Evolutionary conservation across 2,888 invertebrate genomes (phyloP).

Genomic region (Eupeodes luniger): DNA sequence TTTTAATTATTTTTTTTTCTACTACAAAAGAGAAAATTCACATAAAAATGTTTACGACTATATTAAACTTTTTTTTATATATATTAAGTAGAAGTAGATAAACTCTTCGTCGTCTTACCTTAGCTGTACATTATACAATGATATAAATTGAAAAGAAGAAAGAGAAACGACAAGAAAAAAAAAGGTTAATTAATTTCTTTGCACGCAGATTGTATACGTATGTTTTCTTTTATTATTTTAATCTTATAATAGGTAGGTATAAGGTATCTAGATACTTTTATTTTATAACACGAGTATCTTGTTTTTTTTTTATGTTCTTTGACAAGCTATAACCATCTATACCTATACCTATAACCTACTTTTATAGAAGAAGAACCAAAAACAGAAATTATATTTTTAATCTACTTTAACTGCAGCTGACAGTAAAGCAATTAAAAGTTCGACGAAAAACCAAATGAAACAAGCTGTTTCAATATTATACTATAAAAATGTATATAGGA

Average conservation of each 20-base stretch:
- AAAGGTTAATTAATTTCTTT: slow-evolving; percentile 36
- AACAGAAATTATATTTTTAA: slow-evolving; percentile 26
- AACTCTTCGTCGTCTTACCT: no score
- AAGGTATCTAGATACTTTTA: background rate
- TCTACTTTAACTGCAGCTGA: slow-evolving; percentile 44
- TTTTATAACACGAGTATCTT: background rate
- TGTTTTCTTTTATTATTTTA: slow-evolving; percentile 3
- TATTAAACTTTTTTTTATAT: slow-evolving; percentile 2
- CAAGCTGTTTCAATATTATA: background rate
- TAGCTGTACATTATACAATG: no score
- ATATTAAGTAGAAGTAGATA: background rate
- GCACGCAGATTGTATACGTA: background rate
- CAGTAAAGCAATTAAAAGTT: slow-evolving; percentile 63
- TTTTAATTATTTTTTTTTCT: background rate
- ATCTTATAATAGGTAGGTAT: background rate
- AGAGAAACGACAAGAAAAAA: background rate
- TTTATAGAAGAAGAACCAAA: background rate
- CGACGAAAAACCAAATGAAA: slow-evolving; percentile 12
- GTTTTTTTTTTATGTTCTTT: background rate
- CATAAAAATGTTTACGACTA: slow-evolving; percentile 27
- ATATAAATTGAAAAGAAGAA: slow-evolving; percentile 20
- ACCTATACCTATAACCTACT: no score
- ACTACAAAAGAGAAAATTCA: background rate
- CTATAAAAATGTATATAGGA: background rate
- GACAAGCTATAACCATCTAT: background rate